Evolutionary conservation across 2,797 vertebrate genomes (phyloP).

Genomic region (Australoheros facetus): DNA sequence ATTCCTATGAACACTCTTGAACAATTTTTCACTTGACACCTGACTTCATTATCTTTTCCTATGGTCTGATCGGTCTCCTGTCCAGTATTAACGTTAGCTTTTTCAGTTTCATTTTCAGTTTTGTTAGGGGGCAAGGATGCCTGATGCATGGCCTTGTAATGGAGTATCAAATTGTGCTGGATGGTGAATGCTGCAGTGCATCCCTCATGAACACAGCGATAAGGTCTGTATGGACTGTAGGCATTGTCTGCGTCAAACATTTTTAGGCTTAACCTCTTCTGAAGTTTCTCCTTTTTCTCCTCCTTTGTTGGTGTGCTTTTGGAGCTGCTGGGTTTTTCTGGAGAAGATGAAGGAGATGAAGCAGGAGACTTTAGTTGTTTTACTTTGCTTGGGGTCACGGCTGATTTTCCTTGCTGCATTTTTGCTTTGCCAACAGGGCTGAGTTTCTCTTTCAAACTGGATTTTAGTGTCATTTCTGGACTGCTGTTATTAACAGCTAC

Average conservation of each 20-base stretch:
- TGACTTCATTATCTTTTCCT: constrained; percentile 87
- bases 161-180: constrained; percentile 97
- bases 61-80: constrained; percentile 51
- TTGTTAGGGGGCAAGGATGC: constrained; percentile 83
- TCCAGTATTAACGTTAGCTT: constrained; percentile 62
- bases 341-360: constrained; percentile 57
- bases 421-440: constrained; percentile 52
- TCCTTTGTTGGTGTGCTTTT: constrained; percentile 75
- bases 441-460: constrained; percentile 47
- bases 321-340: constrained; percentile 75
- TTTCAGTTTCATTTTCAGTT: constrained; percentile 75
- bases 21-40: constrained; percentile 96
- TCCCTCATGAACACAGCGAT: constrained; percentile 96
- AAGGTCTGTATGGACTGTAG: constrained; percentile 92
- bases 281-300: constrained; percentile 71
- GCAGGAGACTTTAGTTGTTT: constrained; percentile 50
- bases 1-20: constrained; percentile 96
- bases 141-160: constrained; percentile 98
- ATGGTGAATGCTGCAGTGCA: constrained; percentile 98
- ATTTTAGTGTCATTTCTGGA: constrained; percentile 66
- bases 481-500: constrained; percentile 34
- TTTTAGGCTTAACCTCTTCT: constrained; percentile 70
- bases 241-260: constrained; percentile 80
- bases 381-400: constrained; percentile 43
- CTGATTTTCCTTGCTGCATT: constrained; percentile 42